phyloP scores from a whole-genome alignment of 2,888 invertebrate genomes.

The Pyrrhia umbra region DNA sequence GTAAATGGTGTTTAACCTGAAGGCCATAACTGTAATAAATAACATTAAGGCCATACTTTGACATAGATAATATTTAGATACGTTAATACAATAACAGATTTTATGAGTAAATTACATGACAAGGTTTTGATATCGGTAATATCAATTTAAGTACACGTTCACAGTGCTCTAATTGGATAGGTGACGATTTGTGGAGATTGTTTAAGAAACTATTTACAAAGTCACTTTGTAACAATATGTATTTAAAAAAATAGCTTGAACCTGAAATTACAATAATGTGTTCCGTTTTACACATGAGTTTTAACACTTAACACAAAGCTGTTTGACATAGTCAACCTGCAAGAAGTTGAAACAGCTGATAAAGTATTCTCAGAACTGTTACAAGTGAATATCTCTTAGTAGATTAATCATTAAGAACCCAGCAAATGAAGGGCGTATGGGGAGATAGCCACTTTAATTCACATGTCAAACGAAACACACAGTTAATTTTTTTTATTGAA shows the following conservation, averaged over 20 bases:
- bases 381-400: too few relatives aligned
- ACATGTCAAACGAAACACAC: slow-evolving; percentile 35
- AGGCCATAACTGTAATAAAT: slow-evolving; percentile 79
- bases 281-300: slow-evolving; percentile 8
- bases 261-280: slow-evolving; percentile 37
- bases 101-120: slow-evolving; percentile 67
- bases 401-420: background rate
- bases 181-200: slow-evolving; percentile 52
- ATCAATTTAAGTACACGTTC: slow-evolving; percentile 83
- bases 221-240: slow-evolving; percentile 43
- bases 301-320: too few relatives aligned
- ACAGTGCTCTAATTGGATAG: slow-evolving; percentile 63
- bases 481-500: slow-evolving; percentile 6
- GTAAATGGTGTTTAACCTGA: slow-evolving; percentile 82
- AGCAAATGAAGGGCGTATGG: background rate
- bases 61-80: slow-evolving; percentile 68
- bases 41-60: slow-evolving; percentile 77
- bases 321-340: background rate
- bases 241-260: slow-evolving; percentile 28
- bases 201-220: slow-evolving; percentile 51
- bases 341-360: background rate
- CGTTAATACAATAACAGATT: slow-evolving; percentile 70
- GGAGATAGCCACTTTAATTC: background rate
- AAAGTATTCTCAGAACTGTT: background rate
- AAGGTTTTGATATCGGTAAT: slow-evolving; percentile 68